Evolutionary conservation across 1,140 invertebrate genomes (phyloP), one percentile per base, ranked within the genome.

Genomic region (Bicyclus anynana): DNA sequence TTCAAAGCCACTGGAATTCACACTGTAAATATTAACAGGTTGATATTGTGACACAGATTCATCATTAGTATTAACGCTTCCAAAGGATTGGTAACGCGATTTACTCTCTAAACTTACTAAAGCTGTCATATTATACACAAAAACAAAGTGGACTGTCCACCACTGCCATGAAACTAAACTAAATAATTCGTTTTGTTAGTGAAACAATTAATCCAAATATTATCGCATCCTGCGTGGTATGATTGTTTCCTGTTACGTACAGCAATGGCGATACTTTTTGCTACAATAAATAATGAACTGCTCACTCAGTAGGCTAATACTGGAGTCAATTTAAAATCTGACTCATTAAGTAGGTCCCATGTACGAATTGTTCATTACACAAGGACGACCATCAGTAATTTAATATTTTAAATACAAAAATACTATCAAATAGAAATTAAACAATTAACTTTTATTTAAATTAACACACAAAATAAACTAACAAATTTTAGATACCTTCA

Each of bases 231-330:
- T 75, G 71, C 65, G 23, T 52, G 59, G 55, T 65, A 67, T 21
- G 68, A 61, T 68, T 71, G 73, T 83, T 86, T 86, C 83, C 83
- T 83, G 83, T 77, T 73, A 60, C 61, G 55, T 63, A 58, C 52
- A n/a, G 33, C 53, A 46, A 18, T 51, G 42, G 49, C 65, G 75
- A 79, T 74, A 79, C 61, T 49, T 62, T 56, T 53, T 53, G 66
- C 59, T 49, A 68, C 48, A 42, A 33, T 66, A 64, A 42, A 57
- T 65, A 62, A 46, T 47, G 23, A 35, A 53, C 27, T 50, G 27
- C 46, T 46, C 49, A 23, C 10, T 10, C 18, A 53, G 21, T 44
- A 35, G 47, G 51, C 35, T 50, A 33, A 16, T 38, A 16, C 5
- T 6, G 37, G 6, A 16, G 37, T 16, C 14, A 38, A 38, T 38